phyloP scores from a whole-genome alignment of 2,888 invertebrate species.

The Sympetrum striolatum region DNA sequence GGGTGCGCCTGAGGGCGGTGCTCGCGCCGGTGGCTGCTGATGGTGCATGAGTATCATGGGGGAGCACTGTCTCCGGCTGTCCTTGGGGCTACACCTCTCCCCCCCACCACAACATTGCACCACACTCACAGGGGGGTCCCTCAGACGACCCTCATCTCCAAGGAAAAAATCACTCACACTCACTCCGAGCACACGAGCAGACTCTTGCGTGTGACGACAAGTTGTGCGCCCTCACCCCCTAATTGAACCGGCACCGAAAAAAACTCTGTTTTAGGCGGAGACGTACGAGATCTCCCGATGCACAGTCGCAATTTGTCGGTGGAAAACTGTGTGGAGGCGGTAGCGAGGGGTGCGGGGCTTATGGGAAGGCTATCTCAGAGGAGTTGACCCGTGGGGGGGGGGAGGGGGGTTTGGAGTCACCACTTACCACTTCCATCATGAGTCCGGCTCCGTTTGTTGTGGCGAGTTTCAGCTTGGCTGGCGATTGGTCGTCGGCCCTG shows the following conservation, averaged over 20 bases:
- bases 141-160: neutral
- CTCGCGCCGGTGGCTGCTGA: neutral
- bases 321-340: neutral
- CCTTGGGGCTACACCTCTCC: neutral
- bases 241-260: neutral
- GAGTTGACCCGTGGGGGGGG: constrained; percentile 11
- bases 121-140: too few relatives aligned
- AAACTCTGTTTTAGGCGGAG: neutral
- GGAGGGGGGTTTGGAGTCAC: neutral
- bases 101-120: neutral
- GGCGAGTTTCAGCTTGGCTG: constrained; percentile 44
- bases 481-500: constrained; percentile 24
- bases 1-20: neutral
- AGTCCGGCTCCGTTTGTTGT: constrained; percentile 45
- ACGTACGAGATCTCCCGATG: neutral
- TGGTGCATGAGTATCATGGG: constrained; percentile 29
- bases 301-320: constrained; percentile 26
- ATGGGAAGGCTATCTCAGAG: neutral
- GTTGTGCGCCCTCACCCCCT: neutral
- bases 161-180: neutral
- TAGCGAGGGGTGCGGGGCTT: neutral
- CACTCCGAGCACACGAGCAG: neutral
- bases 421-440: constrained; percentile 46
- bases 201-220: neutral
- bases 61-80: neutral